Percentiles rank a stretch among this genome's conserved stretches.
Evolutionary conservation across 2,113 vertebrate species (phyloP).

Genomic region (Chaetops frenatus): DNA sequence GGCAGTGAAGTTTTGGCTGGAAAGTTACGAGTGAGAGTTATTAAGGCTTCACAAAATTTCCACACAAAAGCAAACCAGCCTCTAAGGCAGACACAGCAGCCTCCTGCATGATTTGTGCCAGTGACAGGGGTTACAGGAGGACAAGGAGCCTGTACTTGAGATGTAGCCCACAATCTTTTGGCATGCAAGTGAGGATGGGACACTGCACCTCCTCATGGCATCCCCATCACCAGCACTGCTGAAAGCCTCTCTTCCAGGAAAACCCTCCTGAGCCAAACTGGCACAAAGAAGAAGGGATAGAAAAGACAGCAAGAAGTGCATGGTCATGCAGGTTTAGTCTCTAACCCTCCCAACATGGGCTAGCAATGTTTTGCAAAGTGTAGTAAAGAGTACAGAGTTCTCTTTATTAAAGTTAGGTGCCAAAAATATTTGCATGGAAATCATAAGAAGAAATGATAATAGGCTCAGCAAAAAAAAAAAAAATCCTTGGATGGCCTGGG

Average conservation of each 20-base stretch:
- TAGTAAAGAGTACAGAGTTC: background rate
- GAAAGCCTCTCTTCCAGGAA: background rate
- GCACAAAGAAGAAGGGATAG: background rate
- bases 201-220: background rate
- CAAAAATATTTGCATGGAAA: background rate
- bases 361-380: background rate
- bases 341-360: background rate
- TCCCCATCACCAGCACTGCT: background rate
- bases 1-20: background rate
- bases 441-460: background rate
- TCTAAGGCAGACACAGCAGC: background rate
- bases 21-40: background rate
- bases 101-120: background rate
- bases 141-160: background rate
- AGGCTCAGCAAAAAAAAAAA: background rate
- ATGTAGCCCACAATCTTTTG: background rate
- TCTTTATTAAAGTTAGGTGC: background rate
- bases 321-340: background rate
- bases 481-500: background rate
- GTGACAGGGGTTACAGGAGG: background rate
- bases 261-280: background rate
- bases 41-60: constrained; percentile 1
- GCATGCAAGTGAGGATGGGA: background rate
- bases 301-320: background rate
- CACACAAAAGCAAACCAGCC: background rate